Percentiles rank a stretch among this genome's conserved stretches.
These are phyloP conservation scores for Globodera ellingtonae DNA, from an alignment of 1,140 invertebrate genomes.

Conservation along the genomic window DNA sequence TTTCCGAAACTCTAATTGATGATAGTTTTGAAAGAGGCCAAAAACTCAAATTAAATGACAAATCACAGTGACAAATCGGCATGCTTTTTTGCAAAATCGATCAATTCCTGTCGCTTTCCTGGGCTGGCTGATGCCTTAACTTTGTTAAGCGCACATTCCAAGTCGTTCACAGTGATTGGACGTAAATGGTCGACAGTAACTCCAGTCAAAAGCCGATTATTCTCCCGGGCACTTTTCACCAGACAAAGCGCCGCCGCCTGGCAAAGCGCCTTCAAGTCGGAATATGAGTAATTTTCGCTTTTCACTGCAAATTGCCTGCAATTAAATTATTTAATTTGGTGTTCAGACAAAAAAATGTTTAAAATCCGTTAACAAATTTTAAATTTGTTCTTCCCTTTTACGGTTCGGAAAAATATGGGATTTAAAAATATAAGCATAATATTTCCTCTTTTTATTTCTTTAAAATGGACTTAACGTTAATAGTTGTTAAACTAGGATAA, in stretches of 20 bases:
- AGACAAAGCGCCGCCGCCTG: conserved; percentile 58
- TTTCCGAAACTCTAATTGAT: no score
- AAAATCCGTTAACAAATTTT: no score
- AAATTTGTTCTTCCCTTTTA: no score
- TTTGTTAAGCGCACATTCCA: conserved; percentile 33
- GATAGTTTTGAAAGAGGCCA: no score
- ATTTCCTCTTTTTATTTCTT: no score
- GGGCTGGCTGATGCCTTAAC: conserved; percentile 52
- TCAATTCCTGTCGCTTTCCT: conserved; percentile 44
- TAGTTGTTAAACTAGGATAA: no score
- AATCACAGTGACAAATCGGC: no score
- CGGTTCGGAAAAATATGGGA: no score
- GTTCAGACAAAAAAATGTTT: background rate
- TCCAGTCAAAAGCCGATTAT: conserved; percentile 9
- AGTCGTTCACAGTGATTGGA: conserved; percentile 33
- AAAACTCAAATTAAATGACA: no score
- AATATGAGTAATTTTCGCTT: conserved; percentile 56
- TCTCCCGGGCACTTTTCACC: conserved; percentile 23
- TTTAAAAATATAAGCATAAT: background rate
- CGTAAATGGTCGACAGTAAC: conserved; percentile 41
- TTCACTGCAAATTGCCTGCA: conserved; percentile 49
- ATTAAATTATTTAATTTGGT: background rate
- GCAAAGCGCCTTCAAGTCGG: conserved; percentile 55
- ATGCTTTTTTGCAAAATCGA: conserved; percentile 42
- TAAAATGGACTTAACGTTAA: background rate